Evolutionary conservation across 2,888 invertebrate genomes (phyloP), one percentile per base, ranked within the genome.

Genomic region (Dorcus hopei): DNA sequence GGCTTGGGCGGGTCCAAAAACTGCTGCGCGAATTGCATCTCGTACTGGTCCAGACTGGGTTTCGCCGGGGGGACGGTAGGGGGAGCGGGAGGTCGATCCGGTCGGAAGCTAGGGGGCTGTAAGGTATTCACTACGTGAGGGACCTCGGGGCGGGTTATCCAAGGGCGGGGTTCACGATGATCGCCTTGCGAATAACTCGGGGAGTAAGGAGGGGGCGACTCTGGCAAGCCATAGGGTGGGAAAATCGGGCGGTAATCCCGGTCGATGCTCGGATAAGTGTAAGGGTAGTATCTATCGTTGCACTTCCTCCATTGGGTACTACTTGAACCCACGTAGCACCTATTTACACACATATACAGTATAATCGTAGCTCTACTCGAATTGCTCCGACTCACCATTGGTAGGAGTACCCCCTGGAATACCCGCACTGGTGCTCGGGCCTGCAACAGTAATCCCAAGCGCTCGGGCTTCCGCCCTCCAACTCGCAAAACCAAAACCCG

Each of bases 381-480:
- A 41, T 57, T 4, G 26, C 1, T 5, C 1, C 4, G 26, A 53
- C 74, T 79, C 79, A 91, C 93, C 93, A 93, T 60, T 91, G 91
- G 73, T 92, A 92, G 56, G 84, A 82, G 71, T 88, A 90, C 61
- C 91, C 93, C 73, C 88, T 87, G 26, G 92, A 91, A 72, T 88
- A 91, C 1, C 93, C 93, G 73, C 93, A 93, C 52, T 89, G 86
- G 73, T 93, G 91, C 39, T 87, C 86, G 0, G 91, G 89, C 26
- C 89, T 84, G 69, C 93, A 93, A 72, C 93, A 93, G 70, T 93
- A 93, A 72, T 93, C 93, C 93, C 93, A 93, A 1, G 86, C 83
- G 6, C 87, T 87, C 66, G 80, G 75, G 67, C 86, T 87, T 0
- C 83, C 82, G 0, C 87, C 87, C 65, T 92, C 92, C 0, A 90